phyloP scores from a whole-genome alignment of 2,797 vertebrate genomes.

The Etheostoma nigrum region DNA sequence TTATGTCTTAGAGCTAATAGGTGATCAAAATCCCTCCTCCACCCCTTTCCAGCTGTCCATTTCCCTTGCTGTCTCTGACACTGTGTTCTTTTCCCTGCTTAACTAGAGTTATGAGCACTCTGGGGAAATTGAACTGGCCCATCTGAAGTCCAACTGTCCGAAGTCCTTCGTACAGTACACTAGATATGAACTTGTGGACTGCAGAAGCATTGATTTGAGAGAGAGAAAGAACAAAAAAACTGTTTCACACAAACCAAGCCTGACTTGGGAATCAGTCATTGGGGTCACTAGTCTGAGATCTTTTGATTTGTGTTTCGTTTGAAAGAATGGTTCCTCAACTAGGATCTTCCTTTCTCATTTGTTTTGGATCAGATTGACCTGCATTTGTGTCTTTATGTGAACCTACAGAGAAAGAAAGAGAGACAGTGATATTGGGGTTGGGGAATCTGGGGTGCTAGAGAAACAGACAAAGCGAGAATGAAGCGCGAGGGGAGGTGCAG shows the following conservation, averaged over 20 bases:
- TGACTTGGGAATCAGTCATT: slow-evolving; percentile 74
- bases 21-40: slow-evolving; percentile 81
- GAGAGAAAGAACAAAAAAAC: slow-evolving; percentile 82
- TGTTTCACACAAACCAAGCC: slow-evolving; percentile 83
- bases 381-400: slow-evolving; percentile 86
- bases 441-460: slow-evolving; percentile 48
- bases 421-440: slow-evolving; percentile 79
- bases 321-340: slow-evolving; percentile 81
- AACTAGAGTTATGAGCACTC: slow-evolving; percentile 89
- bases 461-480: slow-evolving; percentile 64
- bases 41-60: slow-evolving; percentile 84
- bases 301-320: slow-evolving; percentile 87
- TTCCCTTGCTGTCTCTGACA: slow-evolving; percentile 86
- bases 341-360: slow-evolving; percentile 80
- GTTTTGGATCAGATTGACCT: slow-evolving; percentile 80
- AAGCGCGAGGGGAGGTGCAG: slow-evolving; percentile 74
- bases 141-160: slow-evolving; percentile 88
- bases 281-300: slow-evolving; percentile 82
- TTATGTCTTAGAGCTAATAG: slow-evolving; percentile 66
- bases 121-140: slow-evolving; percentile 86
- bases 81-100: slow-evolving; percentile 86
- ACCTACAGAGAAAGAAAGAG: slow-evolving; percentile 90
- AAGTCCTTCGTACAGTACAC: slow-evolving; percentile 86
- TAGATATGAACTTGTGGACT: slow-evolving; percentile 88
- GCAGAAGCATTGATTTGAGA: slow-evolving; percentile 82